Conservation (phyloP, 2,113 vertebrate genomes). For the Erinaceus europaeus region DNA sequence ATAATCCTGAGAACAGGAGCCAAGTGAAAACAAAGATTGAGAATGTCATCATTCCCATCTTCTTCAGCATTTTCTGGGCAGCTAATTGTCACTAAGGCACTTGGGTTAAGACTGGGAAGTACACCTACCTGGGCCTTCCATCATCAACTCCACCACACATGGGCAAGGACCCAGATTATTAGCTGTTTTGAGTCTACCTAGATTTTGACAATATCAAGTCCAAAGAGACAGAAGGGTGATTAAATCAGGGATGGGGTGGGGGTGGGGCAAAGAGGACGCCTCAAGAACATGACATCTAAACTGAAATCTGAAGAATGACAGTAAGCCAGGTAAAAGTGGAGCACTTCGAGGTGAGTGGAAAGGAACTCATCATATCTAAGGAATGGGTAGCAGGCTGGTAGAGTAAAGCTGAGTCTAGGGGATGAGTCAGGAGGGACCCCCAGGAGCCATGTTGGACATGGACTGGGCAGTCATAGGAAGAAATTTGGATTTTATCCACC, state of each 20-base stretch:
- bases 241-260: not conserved
- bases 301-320: not conserved
- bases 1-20: no score
- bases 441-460: not conserved
- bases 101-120: no score
- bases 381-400: not conserved
- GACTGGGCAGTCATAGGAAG: not conserved
- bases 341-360: not conserved
- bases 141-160: no score
- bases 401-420: not conserved
- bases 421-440: not conserved
- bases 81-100: rapidly evolving
- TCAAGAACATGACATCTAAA: not conserved
- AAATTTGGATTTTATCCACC: not conserved
- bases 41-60: rapidly evolving
- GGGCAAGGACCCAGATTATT: no score
- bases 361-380: not conserved
- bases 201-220: not conserved
- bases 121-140: no score
- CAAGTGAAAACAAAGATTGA: not conserved
- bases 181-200: not conserved
- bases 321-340: not conserved
- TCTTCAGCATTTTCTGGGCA: not conserved
- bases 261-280: no score
- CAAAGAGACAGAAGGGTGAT: not conserved